Conservation (phyloP, 2,113 vertebrate species). For the Genyomyrus donnyi region DNA sequence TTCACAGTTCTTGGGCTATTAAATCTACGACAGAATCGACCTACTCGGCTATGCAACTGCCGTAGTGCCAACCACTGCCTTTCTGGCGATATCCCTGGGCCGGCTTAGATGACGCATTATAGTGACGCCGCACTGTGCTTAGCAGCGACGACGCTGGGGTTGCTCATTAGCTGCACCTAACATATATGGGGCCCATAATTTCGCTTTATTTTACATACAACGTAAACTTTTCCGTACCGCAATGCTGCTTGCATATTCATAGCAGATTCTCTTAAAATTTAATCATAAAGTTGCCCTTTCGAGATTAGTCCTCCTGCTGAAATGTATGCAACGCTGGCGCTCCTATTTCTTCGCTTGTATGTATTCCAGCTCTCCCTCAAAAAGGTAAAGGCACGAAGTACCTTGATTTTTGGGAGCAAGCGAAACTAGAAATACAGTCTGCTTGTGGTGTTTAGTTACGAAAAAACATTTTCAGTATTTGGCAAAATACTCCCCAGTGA, state of each 20-base stretch:
- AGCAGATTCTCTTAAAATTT: neutral
- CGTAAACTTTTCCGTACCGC: neutral
- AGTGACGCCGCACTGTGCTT: neutral
- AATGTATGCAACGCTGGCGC: neutral
- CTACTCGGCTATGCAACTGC: neutral
- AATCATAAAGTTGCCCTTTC: neutral
- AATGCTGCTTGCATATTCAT: neutral
- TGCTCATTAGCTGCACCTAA: neutral
- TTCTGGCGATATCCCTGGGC: neutral
- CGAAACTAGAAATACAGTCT: neutral
- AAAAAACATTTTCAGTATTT: neutral
- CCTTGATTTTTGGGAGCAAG: neutral
- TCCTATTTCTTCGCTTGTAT: neutral
- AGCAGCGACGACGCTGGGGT: neutral
- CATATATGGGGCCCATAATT: neutral
- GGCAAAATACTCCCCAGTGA: neutral
- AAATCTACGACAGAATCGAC: neutral
- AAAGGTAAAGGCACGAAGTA: neutral
- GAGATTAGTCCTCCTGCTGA: neutral
- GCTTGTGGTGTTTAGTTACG: neutral
- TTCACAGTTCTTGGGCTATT: neutral
- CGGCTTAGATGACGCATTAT: neutral
- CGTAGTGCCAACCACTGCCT: neutral
- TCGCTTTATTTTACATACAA: neutral
- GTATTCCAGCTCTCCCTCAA: neutral